Evolutionary conservation across 2,888 invertebrate species (phyloP).

Genomic region (Eurois occulta): DNA sequence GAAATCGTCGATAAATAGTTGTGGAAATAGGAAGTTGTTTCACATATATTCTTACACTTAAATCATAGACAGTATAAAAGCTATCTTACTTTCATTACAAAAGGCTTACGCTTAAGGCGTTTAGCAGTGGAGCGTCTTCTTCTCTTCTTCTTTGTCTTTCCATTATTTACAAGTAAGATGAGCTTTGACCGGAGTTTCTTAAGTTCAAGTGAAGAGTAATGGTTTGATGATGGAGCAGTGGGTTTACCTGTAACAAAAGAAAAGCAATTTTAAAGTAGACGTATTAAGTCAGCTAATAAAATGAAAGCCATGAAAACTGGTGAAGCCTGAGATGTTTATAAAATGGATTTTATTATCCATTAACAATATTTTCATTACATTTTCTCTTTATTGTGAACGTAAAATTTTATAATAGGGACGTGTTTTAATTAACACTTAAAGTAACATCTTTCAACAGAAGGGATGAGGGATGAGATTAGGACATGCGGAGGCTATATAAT

Average conservation of each 20-base stretch:
- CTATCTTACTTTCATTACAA: not conserved
- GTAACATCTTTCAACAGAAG: conserved; percentile 14
- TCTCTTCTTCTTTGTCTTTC: not conserved
- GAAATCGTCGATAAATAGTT: not conserved
- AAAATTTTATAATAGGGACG: conserved; percentile 44
- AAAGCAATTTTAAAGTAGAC: conserved; percentile 3
- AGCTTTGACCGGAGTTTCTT: not conserved
- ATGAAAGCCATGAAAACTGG: conserved; percentile 40
- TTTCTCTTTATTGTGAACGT: conserved; percentile 41
- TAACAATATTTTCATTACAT: conserved; percentile 53
- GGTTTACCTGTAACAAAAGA: conserved; percentile 54
- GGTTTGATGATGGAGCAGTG: not conserved
- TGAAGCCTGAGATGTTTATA: conserved; percentile 49
- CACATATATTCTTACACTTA: not conserved
- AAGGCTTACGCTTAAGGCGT: not conserved
- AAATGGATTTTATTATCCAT: conserved; percentile 52
- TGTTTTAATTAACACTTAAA: conserved; percentile 53
- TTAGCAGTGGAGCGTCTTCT: not conserved
- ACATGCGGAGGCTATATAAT: not conserved
- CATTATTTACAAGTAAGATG: not conserved
- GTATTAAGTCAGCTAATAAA: conserved; percentile 34
- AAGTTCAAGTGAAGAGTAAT: not conserved
- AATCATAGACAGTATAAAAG: not conserved
- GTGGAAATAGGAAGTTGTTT: not conserved
- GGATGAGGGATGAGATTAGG: not conserved